Evolutionary conservation across 2,888 invertebrate genomes (phyloP).

Genomic region (Drosophila formosana): DNA sequence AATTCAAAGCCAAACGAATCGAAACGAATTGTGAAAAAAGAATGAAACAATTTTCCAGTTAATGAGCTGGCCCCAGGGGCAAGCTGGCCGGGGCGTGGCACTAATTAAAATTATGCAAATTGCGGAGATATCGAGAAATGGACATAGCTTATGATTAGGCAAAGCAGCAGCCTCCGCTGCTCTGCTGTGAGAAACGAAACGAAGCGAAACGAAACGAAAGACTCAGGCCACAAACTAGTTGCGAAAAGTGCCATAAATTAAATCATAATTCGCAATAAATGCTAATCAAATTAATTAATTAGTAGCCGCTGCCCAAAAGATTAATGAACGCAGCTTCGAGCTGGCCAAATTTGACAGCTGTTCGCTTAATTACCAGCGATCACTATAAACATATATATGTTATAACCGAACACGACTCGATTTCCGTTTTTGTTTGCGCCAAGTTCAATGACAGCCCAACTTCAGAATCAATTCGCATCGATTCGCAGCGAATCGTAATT

Average conservation of each 20-base stretch:
- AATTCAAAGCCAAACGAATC: constrained; percentile 9
- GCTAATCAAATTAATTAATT: constrained; percentile 79
- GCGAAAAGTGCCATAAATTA: constrained; percentile 63
- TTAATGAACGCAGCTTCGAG: constrained; percentile 49
- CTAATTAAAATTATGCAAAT: constrained; percentile 69
- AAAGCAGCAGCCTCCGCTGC: neutral
- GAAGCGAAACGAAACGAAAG: constrained; percentile 68
- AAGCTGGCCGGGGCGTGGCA: constrained; percentile 62
- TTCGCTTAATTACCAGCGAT: constrained; percentile 18
- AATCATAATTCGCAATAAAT: constrained; percentile 73
- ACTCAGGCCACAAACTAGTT: constrained; percentile 67
- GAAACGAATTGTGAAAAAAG: neutral
- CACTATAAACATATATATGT: neutral
- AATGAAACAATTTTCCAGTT: constrained; percentile 18
- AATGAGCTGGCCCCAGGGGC: constrained; percentile 21
- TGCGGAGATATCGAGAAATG: constrained; percentile 47
- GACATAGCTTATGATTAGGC: constrained; percentile 39
- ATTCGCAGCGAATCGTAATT: constrained; percentile 33
- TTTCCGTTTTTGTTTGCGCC: constrained; percentile 41
- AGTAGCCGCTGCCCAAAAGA: constrained; percentile 55
- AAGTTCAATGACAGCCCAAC: constrained; percentile 58
- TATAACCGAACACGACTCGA: constrained; percentile 9
- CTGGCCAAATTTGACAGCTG: constrained; percentile 15
- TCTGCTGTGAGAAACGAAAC: constrained; percentile 34
- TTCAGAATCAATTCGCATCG: neutral